Percentiles rank a stretch among this genome's conserved stretches.
phyloP scores from a whole-genome alignment of 2,797 vertebrate genomes.

The Squalus acanthias region DNA sequence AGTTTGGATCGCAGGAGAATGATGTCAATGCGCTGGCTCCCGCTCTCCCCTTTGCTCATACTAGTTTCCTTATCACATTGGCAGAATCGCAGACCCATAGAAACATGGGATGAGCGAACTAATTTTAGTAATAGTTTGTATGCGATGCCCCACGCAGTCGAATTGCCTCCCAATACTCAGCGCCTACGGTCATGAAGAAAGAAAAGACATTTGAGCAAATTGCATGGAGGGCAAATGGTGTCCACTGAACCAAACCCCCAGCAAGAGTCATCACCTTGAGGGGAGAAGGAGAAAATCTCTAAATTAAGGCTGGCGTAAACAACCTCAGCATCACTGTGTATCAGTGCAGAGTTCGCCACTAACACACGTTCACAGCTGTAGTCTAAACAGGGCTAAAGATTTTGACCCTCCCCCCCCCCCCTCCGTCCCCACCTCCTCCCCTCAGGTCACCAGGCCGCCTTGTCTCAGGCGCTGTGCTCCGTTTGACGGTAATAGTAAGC shows the following conservation, averaged over 20 bases:
- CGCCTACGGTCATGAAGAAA: not conserved
- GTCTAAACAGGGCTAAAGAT: conserved; percentile 32
- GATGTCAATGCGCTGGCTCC: not conserved
- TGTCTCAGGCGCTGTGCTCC: not conserved
- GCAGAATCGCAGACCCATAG: not conserved
- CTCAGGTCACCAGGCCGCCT: not conserved
- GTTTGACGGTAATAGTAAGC: not conserved
- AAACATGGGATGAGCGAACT: not conserved
- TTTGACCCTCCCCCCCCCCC: not conserved
- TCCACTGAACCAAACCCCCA: not conserved
- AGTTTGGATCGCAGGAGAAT: not conserved
- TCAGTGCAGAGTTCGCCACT: not conserved
- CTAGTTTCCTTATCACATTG: not conserved
- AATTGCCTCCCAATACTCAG: not conserved
- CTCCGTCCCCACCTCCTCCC: not conserved
- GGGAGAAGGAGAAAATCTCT: not conserved
- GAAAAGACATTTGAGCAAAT: not conserved
- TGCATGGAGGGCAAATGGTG: not conserved
- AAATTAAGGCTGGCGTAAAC: not conserved
- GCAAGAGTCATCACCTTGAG: not conserved
- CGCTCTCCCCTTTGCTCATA: not conserved
- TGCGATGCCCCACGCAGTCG: not conserved
- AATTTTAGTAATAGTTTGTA: not conserved
- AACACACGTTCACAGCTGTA: conserved; percentile 16
- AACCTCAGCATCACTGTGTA: not conserved